phyloP scores from a whole-genome alignment of 1,140 invertebrate species.

The Mercenaria mercenaria region DNA sequence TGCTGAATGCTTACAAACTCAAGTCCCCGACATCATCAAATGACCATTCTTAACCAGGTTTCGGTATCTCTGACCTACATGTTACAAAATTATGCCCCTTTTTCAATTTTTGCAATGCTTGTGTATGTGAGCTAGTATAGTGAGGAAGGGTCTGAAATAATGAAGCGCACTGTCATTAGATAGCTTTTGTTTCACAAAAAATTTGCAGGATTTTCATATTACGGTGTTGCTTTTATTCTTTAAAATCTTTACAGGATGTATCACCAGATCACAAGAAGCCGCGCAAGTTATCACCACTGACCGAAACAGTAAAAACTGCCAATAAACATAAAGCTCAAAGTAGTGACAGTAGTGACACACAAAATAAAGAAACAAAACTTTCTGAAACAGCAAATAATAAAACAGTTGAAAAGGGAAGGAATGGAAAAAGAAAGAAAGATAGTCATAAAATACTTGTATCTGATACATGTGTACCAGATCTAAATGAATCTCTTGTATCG shows the following conservation, averaged over 20 bases:
- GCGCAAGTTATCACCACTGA: not conserved
- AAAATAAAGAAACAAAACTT: not conserved
- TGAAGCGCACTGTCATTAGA: too few relatives aligned
- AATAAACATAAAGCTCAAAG: not conserved
- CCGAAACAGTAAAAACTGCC: not conserved
- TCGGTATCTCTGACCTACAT: too few relatives aligned
- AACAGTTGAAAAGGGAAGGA: not conserved
- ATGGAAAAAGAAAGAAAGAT: not conserved
- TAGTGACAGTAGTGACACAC: not conserved
- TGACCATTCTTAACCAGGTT: too few relatives aligned
- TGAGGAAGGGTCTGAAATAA: too few relatives aligned
- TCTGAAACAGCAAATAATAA: not conserved
- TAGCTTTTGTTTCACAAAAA: too few relatives aligned
- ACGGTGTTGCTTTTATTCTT: too few relatives aligned
- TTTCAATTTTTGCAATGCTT: too few relatives aligned
- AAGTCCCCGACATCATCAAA: too few relatives aligned
- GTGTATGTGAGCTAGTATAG: too few relatives aligned
- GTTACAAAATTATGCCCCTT: too few relatives aligned
- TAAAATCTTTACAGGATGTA: not conserved
- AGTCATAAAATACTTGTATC: not conserved
- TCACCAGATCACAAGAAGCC: not conserved
- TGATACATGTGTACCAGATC: conserved; percentile 35
- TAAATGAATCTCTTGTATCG: not conserved
- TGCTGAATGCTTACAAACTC: too few relatives aligned
- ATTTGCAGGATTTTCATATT: too few relatives aligned